A percentile compares a stretch with the other conserved stretches of the same genome.
These are phyloP conservation scores for Entomobrya proxima DNA, from an alignment of 2,888 invertebrate genomes.

Conservation along the genomic window DNA sequence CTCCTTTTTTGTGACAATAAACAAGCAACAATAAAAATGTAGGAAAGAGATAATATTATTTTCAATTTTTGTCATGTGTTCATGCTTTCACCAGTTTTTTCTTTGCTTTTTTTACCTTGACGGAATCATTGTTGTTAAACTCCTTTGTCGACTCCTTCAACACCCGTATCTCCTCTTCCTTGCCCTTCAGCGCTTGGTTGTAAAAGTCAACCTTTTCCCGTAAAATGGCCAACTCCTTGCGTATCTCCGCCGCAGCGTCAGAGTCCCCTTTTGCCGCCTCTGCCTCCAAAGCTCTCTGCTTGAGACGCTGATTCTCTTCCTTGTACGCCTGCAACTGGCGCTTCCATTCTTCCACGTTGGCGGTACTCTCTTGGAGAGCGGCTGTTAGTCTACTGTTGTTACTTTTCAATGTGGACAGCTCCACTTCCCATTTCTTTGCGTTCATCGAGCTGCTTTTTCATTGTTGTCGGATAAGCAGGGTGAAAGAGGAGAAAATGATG, in stretches of 20 bases:
- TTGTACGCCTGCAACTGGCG: conserved; percentile 80
- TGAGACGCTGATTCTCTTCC: conserved; percentile 91
- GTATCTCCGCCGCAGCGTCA: conserved; percentile 71
- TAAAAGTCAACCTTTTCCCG: conserved; percentile 69
- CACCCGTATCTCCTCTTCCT: conserved; percentile 70
- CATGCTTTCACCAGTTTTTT: background rate
- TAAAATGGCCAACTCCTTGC: conserved; percentile 69
- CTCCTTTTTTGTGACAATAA: conserved; percentile 63
- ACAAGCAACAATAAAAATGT: background rate
- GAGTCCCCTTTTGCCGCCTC: conserved; percentile 76
- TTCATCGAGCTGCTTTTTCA: conserved; percentile 90
- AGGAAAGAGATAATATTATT: background rate
- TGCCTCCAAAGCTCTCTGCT: conserved; percentile 77
- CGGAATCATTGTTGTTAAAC: conserved; percentile 70
- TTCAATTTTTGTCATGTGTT: background rate
- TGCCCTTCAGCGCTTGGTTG: conserved; percentile 68
- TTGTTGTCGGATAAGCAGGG: background rate
- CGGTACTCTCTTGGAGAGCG: conserved; percentile 95
- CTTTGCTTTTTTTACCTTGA: conserved; percentile 57
- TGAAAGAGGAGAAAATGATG: background rate
- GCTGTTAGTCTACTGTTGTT: conserved; percentile 96
- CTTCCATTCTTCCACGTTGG: conserved; percentile 97
- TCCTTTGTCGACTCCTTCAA: conserved; percentile 71
- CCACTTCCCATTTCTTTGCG: conserved; percentile 99
- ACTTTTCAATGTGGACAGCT: conserved; percentile 94